Evolutionary conservation across 2,113 vertebrate genomes (phyloP).

Genomic region (Tor tambroides): DNA sequence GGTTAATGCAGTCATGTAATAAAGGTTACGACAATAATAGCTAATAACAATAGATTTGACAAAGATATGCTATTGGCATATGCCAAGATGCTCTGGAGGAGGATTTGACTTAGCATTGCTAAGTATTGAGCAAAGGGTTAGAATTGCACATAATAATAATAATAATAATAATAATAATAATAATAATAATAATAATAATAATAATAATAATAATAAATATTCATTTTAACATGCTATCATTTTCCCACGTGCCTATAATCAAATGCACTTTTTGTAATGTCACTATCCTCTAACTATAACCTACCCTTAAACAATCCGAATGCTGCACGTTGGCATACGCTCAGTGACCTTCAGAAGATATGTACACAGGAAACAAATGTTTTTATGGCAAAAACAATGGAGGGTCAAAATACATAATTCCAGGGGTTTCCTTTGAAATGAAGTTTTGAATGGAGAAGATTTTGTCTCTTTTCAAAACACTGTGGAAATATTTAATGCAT

Average conservation of each 20-base stretch:
- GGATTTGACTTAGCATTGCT: neutral
- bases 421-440: neutral
- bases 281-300: constrained; percentile 2
- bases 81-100: neutral
- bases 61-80: neutral
- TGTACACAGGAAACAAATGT: constrained; percentile 18
- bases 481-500: neutral
- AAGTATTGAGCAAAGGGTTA: neutral
- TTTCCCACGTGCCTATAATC: neutral
- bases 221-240: neutral
- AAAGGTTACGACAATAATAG: neutral
- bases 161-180: too few species aligned
- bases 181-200: too few species aligned
- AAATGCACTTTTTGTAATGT: neutral
- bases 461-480: constrained; percentile 17
- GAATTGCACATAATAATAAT: neutral
- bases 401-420: constrained; percentile 7
- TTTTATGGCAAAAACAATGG: constrained; percentile 2
- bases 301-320: neutral
- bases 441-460: constrained; percentile 9
- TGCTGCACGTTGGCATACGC: constrained; percentile 1
- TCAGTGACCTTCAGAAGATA: constrained; percentile 11
- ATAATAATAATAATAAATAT: too few species aligned
- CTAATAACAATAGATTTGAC: neutral
- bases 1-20: neutral